phyloP scores from a whole-genome alignment of 2,797 vertebrate genomes.

The Cryptoprocta ferox region DNA sequence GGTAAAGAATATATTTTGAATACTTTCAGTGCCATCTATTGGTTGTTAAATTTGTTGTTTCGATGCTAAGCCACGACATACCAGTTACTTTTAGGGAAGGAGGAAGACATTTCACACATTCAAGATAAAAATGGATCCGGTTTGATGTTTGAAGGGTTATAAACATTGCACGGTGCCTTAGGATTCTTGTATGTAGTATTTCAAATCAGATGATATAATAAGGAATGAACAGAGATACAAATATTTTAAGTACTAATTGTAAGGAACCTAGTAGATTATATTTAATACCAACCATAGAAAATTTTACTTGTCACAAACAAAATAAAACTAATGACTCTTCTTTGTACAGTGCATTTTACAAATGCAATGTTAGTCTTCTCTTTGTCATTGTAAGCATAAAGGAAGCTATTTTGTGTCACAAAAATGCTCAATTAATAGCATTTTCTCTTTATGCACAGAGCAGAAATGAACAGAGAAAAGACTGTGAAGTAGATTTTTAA shows the following conservation, averaged over 20 bases:
- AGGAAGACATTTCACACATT: not conserved
- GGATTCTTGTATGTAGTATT: not conserved
- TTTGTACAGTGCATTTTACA: conserved; percentile 35
- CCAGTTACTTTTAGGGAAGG: not conserved
- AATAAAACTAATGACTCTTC: conserved; percentile 42
- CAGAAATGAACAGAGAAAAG: conserved; percentile 55
- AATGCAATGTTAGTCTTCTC: conserved; percentile 41
- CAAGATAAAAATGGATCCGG: not conserved
- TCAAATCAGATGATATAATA: not conserved
- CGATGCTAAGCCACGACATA: not conserved
- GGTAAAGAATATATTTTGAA: conserved; percentile 75
- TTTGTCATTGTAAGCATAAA: conserved; percentile 37
- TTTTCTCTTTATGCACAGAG: conserved; percentile 28
- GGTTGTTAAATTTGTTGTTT: conserved; percentile 77
- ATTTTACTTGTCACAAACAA: conserved; percentile 58
- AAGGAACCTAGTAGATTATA: not conserved
- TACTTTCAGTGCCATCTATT: conserved; percentile 88
- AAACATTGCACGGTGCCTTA: not conserved
- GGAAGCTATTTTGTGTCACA: conserved; percentile 53
- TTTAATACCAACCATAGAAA: conserved; percentile 4
- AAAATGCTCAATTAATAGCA: conserved; percentile 65
- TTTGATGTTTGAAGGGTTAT: not conserved
- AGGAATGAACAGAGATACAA: not conserved
- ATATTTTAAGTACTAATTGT: conserved; percentile 32
- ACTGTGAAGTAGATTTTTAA: conserved; percentile 56